A percentile compares a stretch with the other conserved stretches of the same genome.
Evolutionary conservation across 2,888 invertebrate species (phyloP).

Genomic region (Amblyteles armatorius): DNA sequence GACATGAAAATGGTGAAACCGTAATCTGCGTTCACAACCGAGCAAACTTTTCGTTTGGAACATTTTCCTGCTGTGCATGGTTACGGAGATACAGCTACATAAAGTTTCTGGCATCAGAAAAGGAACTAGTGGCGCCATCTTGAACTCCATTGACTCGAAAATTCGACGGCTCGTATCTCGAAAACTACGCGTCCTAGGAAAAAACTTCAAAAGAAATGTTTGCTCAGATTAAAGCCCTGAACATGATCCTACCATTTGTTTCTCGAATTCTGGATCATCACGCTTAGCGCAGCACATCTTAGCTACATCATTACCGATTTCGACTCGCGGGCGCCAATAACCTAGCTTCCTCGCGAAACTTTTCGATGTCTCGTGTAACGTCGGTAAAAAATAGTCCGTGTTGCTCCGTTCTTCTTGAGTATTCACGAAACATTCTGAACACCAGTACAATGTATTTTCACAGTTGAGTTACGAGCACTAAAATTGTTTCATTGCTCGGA

Average conservation of each 20-base stretch:
- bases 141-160: neutral
- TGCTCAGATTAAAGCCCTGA: neutral
- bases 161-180: neutral
- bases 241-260: neutral
- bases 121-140: too few relatives aligned
- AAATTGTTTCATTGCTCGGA: constrained; percentile 13
- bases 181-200: neutral
- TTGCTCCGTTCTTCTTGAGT: too few relatives aligned
- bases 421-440: neutral
- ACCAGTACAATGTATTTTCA: neutral
- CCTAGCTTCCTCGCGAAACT: too few relatives aligned
- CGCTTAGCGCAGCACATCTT: neutral
- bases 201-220: neutral
- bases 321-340: too few relatives aligned
- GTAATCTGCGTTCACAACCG: neutral
- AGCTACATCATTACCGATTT: neutral
- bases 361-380: too few relatives aligned
- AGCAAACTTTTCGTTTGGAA: too few relatives aligned
- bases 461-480: neutral
- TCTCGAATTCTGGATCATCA: neutral
- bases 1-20: neutral
- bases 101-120: too few relatives aligned
- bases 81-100: too few relatives aligned
- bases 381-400: too few relatives aligned
- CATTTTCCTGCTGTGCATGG: too few relatives aligned